These are phyloP conservation scores for Rhinichthys osculus DNA, from an alignment of 2,797 vertebrate genomes.

Conservation along the genomic window DNA sequence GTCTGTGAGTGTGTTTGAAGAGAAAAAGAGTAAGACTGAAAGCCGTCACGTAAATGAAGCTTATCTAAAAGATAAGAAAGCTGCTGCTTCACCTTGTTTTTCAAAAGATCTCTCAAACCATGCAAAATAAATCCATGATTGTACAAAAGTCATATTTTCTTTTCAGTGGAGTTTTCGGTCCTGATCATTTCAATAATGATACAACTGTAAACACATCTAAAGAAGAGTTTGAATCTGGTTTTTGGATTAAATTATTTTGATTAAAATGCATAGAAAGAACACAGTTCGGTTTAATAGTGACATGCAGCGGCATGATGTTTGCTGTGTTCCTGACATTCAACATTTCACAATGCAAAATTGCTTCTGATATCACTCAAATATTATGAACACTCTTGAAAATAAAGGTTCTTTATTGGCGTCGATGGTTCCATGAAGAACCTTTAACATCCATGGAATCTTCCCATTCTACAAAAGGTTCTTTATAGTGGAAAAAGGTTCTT, in stretches of 20 bases:
- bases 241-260: background rate
- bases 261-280: background rate
- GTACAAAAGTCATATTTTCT: background rate
- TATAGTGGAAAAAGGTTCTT: no score
- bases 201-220: background rate
- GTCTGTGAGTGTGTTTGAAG: background rate
- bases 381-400: no score
- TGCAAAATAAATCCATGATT: background rate
- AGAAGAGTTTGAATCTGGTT: background rate
- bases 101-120: background rate
- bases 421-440: no score
- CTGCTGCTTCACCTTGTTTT: background rate
- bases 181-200: background rate
- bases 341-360: background rate
- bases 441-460: no score
- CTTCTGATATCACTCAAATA: background rate
- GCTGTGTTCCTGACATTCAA: background rate
- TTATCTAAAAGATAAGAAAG: background rate
- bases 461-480: no score
- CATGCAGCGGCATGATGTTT: background rate
- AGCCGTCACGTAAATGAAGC: background rate
- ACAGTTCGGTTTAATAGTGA: background rate
- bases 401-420: background rate
- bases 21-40: conserved; percentile 5
- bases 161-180: background rate